A percentile compares a stretch with the other conserved stretches of the same genome.
Conservation (phyloP, 2,797 vertebrate species). For the Iguana delicatissima region DNA sequence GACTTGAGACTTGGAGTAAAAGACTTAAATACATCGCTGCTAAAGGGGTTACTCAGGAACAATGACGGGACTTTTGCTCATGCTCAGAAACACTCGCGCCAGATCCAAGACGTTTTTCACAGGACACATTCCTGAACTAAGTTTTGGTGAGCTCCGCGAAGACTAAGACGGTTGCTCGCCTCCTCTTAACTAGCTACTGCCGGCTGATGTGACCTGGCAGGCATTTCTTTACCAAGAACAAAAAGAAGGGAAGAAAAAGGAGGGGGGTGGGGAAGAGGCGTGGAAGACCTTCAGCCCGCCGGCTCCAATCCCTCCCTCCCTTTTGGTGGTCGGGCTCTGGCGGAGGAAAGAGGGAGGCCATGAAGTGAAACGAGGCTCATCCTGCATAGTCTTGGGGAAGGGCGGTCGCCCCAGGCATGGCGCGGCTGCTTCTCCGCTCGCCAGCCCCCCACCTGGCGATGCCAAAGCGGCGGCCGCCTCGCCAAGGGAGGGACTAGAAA, state of each 20-base stretch:
- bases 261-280: not conserved
- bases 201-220: not conserved
- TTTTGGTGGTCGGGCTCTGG: too few relatives aligned
- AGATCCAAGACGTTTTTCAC: not conserved
- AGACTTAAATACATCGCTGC: too few relatives aligned
- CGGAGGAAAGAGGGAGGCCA: not conserved
- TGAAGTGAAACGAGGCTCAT: not conserved
- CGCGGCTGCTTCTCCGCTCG: not conserved
- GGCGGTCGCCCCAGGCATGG: not conserved
- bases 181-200: not conserved
- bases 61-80: not conserved
- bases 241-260: not conserved
- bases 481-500: conserved; percentile 7
- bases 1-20: too few relatives aligned
- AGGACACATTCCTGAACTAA: not conserved
- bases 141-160: not conserved
- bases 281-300: not conserved
- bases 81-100: not conserved
- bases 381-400: not conserved
- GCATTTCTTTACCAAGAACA: conserved; percentile 29
- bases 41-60: too few relatives aligned
- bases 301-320: not conserved
- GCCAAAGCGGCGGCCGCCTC: not conserved
- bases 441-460: not conserved
- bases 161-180: not conserved